These are phyloP conservation scores for Phasia obesa DNA, from an alignment of 2,888 invertebrate genomes.

Conservation along the genomic window DNA sequence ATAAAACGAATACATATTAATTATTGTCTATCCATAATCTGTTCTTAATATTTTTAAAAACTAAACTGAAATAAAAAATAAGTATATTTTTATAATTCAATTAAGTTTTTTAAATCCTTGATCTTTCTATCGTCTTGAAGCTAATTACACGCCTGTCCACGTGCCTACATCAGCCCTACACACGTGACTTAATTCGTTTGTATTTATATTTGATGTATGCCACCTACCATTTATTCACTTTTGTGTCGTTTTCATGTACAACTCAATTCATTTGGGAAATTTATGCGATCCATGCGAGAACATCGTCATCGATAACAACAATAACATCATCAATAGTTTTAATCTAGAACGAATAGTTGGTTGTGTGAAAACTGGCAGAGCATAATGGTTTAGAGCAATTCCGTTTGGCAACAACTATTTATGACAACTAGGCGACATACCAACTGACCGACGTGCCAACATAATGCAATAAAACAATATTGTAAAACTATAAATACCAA, in stretches of 20 bases:
- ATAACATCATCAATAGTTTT: constrained; percentile 30
- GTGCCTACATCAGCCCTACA: background rate
- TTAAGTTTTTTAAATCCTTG: background rate
- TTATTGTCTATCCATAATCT: too few species aligned
- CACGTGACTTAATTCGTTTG: background rate
- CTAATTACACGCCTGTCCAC: background rate
- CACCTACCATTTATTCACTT: constrained; percentile 56
- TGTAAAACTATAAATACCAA: constrained; percentile 30
- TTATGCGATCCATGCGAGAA: constrained; percentile 80
- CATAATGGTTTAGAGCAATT: constrained; percentile 48
- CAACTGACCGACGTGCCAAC: constrained; percentile 2
- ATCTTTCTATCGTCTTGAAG: background rate
- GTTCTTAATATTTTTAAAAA: too few species aligned
- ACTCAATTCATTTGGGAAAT: constrained; percentile 78
- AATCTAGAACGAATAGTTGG: background rate
- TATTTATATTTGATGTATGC: constrained; percentile 26
- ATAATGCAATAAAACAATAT: constrained; percentile 47
- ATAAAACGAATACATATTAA: too few species aligned
- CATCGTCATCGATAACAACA: constrained; percentile 77
- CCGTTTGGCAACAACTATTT: constrained; percentile 42
- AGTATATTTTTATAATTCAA: background rate
- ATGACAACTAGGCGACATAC: constrained; percentile 12
- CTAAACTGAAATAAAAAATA: too few species aligned
- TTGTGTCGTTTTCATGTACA: constrained; percentile 69
- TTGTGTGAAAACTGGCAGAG: constrained; percentile 38